phyloP scores from a whole-genome alignment of 1,140 invertebrate species.

The Sipha flava region DNA sequence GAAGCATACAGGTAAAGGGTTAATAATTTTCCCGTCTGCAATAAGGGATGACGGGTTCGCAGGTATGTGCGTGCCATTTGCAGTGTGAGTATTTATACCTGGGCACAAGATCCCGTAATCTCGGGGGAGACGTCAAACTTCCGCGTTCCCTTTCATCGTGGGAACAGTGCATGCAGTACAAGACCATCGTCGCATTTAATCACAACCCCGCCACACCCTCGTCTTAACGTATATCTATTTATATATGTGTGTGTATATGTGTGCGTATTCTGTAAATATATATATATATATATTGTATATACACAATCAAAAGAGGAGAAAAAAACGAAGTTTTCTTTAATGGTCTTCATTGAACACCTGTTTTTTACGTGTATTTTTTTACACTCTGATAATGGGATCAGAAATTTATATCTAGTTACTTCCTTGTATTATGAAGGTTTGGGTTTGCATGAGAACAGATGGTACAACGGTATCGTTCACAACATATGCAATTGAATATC shows the following conservation, averaged over 20 bases:
- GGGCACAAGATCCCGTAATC: constrained; percentile 13
- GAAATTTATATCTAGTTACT: constrained; percentile 27
- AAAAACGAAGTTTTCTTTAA: background rate
- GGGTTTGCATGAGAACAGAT: constrained; percentile 18
- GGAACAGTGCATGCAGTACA: background rate
- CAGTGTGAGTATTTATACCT: background rate
- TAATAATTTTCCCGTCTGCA: constrained; percentile 29
- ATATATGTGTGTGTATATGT: no score
- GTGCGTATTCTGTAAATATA: no score
- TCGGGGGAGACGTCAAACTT: constrained; percentile 28
- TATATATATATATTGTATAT: background rate
- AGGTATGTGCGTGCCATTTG: constrained; percentile 15
- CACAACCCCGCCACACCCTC: constrained; percentile 25
- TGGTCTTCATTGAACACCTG: constrained; percentile 15
- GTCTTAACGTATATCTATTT: background rate
- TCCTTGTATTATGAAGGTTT: constrained; percentile 12
- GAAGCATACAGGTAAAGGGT: constrained; percentile 21
- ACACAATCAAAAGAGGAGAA: background rate
- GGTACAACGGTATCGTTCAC: background rate
- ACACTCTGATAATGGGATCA: constrained; percentile 22
- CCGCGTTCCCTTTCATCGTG: constrained; percentile 33
- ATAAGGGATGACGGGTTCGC: constrained; percentile 17
- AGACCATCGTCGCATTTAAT: constrained; percentile 13
- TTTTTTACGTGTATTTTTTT: constrained; percentile 27
- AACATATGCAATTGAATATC: background rate